Evolutionary conservation across 2,113 vertebrate species (phyloP), one percentile per base, ranked within the genome.

Genomic region (Oceanites oceanicus): DNA sequence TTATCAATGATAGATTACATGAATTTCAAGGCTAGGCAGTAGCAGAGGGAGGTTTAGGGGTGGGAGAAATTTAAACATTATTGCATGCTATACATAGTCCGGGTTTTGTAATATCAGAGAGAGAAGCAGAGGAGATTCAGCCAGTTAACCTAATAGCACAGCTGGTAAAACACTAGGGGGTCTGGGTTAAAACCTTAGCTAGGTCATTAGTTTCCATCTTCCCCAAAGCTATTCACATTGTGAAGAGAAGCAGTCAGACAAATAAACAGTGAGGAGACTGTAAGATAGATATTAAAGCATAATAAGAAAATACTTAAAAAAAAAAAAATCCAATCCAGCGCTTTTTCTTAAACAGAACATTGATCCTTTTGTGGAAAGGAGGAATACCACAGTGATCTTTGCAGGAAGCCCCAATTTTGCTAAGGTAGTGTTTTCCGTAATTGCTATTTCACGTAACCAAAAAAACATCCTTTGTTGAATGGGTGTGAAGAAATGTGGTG

Each of bases 121-220:
- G 78, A 70, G 83, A 72, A 88, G 89, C 90, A 86, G 71, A 88
- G 82, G 76, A 88, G 18, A 62, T 74, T 93, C 93, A 96, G 96
- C 96, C 96, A 82, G 95, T 96, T 98, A 97, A 94, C 96, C 95
- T 97, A 96, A 94, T 86, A 91, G 96, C 97, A 92, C 97, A 98
- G 98, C 98, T 97, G 98, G 96, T 96, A 71, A 93, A 97, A 89
- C 92, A 30, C 94, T 76, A 27, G 94, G 97, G 94, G 90, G 78
- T 96, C 95, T 73, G 93, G 95, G 97, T 80, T 96, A 95, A 96
- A 97, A 95, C 97, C 97, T 85, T 78, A 82, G 96, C 90, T 58
- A 82, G 94, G 95, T 96, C 97, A 95, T 98, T 98, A 96, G 96
- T 97, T 98, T 96, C 95, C 95, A 84, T 97, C 97, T 98, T 98